phyloP scores from a whole-genome alignment of 2,113 vertebrate genomes.

The Amphiprion ocellaris region DNA sequence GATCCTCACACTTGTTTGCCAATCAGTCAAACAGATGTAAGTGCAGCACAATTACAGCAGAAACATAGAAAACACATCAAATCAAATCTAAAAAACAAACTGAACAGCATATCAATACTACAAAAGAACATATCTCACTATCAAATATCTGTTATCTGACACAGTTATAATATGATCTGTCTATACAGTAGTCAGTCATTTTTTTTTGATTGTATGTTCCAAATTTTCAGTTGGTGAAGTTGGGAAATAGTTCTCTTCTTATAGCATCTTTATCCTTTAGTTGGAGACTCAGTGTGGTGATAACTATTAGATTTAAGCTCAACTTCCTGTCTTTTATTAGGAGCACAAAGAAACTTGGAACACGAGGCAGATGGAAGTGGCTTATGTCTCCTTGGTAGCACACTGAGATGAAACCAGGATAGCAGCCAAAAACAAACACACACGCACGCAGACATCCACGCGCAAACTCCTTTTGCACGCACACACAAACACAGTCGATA shows the following conservation, averaged over 20 bases:
- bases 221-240: slow-evolving; percentile 26
- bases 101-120: background rate
- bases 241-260: slow-evolving; percentile 35
- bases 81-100: background rate
- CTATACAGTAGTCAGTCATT: background rate
- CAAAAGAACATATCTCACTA: background rate
- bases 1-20: too few species aligned
- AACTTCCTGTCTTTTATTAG: slow-evolving; percentile 82
- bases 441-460: slow-evolving; percentile 27
- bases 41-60: too few species aligned
- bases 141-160: background rate
- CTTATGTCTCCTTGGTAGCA: slow-evolving; percentile 85
- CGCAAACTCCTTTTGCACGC: slow-evolving; percentile 29
- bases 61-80: background rate
- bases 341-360: slow-evolving; percentile 81
- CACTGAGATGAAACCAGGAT: slow-evolving; percentile 82
- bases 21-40: too few species aligned
- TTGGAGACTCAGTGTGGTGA: slow-evolving; percentile 52
- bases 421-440: slow-evolving; percentile 75
- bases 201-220: background rate
- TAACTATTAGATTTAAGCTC: slow-evolving; percentile 71
- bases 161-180: background rate
- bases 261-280: slow-evolving; percentile 54
- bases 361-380: slow-evolving; percentile 85
- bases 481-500: slow-evolving; percentile 67